A percentile compares a stretch with the other conserved stretches of the same genome.
These are phyloP conservation scores for Amphiduros pacificus DNA, from an alignment of 2,888 invertebrate species.

Conservation along the genomic window DNA sequence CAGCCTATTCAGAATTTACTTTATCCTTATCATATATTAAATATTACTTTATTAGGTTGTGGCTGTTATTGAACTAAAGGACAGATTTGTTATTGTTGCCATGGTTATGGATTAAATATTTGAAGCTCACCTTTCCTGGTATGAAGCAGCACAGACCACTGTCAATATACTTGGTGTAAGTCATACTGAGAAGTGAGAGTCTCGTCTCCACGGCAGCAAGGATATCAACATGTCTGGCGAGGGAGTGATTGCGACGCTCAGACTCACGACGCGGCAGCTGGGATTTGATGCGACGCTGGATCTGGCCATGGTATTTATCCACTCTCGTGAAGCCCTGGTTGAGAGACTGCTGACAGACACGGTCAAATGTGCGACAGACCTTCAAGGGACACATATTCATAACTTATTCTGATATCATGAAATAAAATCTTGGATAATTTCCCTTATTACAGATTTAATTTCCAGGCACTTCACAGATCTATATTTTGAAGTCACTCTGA, in stretches of 20 bases:
- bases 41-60: too few species aligned
- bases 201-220: conserved; percentile 87
- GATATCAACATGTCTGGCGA: conserved; percentile 87
- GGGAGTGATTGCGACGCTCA: conserved; percentile 80
- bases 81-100: too few species aligned
- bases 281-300: conserved; percentile 78
- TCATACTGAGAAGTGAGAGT: conserved; percentile 89
- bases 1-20: too few species aligned
- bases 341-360: conserved; percentile 73
- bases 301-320: conserved; percentile 75
- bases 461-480: too few species aligned
- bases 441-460: too few species aligned
- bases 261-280: conserved; percentile 86
- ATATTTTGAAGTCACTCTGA: too few species aligned
- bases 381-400: too few species aligned
- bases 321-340: conserved; percentile 82
- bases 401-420: too few species aligned
- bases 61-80: too few species aligned
- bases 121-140: conserved; percentile 93
- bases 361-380: conserved; percentile 79
- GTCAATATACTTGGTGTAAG: conserved; percentile 86
- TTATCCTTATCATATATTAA: too few species aligned
- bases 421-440: too few species aligned
- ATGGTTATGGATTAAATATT: too few species aligned
- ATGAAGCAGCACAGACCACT: conserved; percentile 85